These are phyloP conservation scores for Trissolcus brochymenae DNA, from an alignment of 2,888 invertebrate genomes.

Conservation along the genomic window DNA sequence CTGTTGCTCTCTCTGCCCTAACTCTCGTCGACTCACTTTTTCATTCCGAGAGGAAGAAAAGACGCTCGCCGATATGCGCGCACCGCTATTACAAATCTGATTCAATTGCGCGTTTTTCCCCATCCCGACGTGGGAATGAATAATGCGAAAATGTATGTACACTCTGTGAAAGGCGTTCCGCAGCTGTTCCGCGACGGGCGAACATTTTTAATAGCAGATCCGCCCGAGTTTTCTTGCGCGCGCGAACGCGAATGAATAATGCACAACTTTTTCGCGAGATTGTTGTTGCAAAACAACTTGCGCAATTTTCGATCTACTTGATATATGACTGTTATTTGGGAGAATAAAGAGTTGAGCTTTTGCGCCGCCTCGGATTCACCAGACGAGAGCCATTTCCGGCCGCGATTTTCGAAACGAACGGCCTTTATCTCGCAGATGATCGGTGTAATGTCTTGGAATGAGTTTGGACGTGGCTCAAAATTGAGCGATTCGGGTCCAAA, in stretches of 20 bases:
- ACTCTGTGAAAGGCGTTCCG: conserved; percentile 14
- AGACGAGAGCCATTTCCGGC: conserved; percentile 1
- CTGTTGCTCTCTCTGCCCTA: background rate
- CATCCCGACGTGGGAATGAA: conserved; percentile 13
- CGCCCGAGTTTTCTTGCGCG: conserved; percentile 13
- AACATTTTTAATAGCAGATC: conserved; percentile 45
- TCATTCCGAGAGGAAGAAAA: conserved; percentile 25
- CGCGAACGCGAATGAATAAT: conserved; percentile 39
- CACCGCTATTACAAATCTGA: conserved; percentile 42
- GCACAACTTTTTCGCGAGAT: conserved; percentile 33
- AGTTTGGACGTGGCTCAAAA: conserved; percentile 2
- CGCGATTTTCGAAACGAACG: conserved; percentile 9
- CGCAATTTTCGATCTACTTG: conserved; percentile 26
- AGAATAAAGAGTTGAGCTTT: conserved; percentile 13
- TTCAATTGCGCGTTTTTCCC: conserved; percentile 28
- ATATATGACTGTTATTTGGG: conserved; percentile 37
- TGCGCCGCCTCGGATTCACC: background rate
- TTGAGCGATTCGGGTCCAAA: conserved; percentile 17
- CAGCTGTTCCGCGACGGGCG: conserved; percentile 21
- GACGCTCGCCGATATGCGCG: conserved; percentile 39
- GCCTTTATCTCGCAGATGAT: conserved; percentile 7
- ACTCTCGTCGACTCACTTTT: conserved; percentile 1
- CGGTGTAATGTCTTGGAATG: conserved; percentile 13
- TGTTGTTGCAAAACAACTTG: conserved; percentile 33
- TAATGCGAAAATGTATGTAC: conserved; percentile 36